Percentiles rank a stretch among this genome's conserved stretches.
Evolutionary conservation across 2,113 vertebrate genomes (phyloP).

Genomic region (Entelurus aequoreus): DNA sequence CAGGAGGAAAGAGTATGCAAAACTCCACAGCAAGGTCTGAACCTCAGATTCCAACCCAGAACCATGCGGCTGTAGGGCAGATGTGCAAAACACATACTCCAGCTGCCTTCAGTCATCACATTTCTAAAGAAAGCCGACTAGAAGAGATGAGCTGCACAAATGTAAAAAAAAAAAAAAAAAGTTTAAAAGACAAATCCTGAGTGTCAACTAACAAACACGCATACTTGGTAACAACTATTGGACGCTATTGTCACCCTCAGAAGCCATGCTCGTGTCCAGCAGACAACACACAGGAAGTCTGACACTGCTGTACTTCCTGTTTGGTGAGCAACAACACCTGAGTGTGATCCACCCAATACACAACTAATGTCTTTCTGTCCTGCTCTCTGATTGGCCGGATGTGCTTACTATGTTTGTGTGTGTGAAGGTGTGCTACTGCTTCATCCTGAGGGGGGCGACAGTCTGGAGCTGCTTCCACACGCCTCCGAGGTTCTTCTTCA

Average conservation of each 20-base stretch:
- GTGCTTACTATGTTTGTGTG: not conserved
- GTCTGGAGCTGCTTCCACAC: slow-evolving; percentile 68
- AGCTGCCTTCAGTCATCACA: too few relatives aligned
- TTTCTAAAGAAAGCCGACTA: too few relatives aligned
- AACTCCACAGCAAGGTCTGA: too few relatives aligned
- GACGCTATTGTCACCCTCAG: not conserved
- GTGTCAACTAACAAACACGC: too few relatives aligned
- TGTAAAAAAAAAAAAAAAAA: too few relatives aligned
- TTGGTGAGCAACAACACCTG: not conserved
- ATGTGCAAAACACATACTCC: too few relatives aligned
- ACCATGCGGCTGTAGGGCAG: too few relatives aligned
- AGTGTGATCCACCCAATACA: too few relatives aligned
- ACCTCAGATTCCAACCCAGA: too few relatives aligned
- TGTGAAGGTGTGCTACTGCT: not conserved
- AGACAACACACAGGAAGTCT: not conserved
- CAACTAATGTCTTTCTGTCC: not conserved
- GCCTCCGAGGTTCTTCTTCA: slow-evolving; percentile 70
- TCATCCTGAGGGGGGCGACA: slow-evolving; percentile 37
- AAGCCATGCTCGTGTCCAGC: not conserved
- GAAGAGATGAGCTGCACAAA: too few relatives aligned
- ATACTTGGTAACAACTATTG: too few relatives aligned
- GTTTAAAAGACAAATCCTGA: not conserved
- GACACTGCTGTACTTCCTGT: not conserved
- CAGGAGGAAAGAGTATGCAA: too few relatives aligned
- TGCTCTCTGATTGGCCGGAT: not conserved